Base-by-base conservation (phyloP, 2,113 vertebrate species). In the Catharus minimus region DNA sequence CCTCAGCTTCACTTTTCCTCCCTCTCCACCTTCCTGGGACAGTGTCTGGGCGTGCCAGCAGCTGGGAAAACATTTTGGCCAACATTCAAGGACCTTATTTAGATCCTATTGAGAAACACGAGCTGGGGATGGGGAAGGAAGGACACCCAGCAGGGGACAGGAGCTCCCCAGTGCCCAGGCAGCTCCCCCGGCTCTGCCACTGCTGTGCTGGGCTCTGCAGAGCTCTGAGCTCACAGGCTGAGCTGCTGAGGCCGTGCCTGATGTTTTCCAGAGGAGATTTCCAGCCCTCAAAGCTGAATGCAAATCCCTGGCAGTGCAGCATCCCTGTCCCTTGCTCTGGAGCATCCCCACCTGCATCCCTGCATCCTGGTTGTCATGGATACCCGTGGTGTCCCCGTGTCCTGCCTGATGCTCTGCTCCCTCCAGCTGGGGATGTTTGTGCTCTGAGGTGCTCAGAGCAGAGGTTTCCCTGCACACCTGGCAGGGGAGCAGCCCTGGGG, bases 51-150 rank as follows among this genome's bases (percentile, higher is more conserved):
- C n/a, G n/a, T 32, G 6, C 56, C 24, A 55, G 71, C 86, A 72
- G 72, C 83, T 32, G 33, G 76, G 60, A 69, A 75, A 77, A 55
- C 60, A 39, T n/a, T 66, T 15, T 74, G 76, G 67, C 76, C 50
- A 9, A n/a, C 11, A 6, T 47, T 90, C 38, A 76, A 82, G 55
- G 60, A 77, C 9, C 41, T 60, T 50, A 2, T 26, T 16, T 28
- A n/a, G 62, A 65, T 28, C 49, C 5, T 2, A 0, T 16, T 6
- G 22, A 13, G 69, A 32, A 57, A 2, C 0, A 18, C 0, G 2
- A 87, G 66, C 49, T 4, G 53, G 44, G 60, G 28, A 18, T 19
- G 61, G 53, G 58, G 82, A 58, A 24, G 71, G 38, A 14, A 52
- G 61, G 71, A 52, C 53, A 27, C 15, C 81, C 79, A 38, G 30